phyloP scores from a whole-genome alignment of 2,797 vertebrate species.

The Lutjanus campechanus region DNA sequence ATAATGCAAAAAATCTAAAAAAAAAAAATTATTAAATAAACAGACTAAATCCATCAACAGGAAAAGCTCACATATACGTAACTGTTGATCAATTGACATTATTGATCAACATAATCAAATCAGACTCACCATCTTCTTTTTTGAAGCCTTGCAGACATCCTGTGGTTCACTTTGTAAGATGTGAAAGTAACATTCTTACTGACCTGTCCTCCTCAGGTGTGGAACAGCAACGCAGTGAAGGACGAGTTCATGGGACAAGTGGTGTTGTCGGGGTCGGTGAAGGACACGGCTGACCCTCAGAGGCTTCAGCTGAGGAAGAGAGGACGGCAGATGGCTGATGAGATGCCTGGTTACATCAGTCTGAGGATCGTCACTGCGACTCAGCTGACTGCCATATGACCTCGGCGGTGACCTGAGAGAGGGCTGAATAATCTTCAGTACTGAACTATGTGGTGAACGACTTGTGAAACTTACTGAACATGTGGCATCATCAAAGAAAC shows the following conservation, averaged over 20 bases:
- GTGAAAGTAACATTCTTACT: not conserved
- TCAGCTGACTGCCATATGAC: conserved; percentile 90
- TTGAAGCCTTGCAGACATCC: not conserved
- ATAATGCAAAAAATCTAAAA: too few relatives aligned
- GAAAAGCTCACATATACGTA: conserved; percentile 4
- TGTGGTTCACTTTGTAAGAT: not conserved
- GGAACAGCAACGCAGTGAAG: conserved; percentile 89
- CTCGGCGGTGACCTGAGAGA: not conserved
- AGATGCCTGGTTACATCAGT: conserved; percentile 88
- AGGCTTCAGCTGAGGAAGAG: conserved; percentile 87
- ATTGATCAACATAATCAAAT: not conserved
- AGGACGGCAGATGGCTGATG: conserved; percentile 77
- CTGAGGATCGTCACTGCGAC: conserved; percentile 87
- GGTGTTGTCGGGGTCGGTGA: conserved; percentile 84
- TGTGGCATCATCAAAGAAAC: not conserved
- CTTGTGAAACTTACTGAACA: not conserved
- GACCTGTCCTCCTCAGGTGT: conserved; percentile 85
- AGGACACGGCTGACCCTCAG: conserved; percentile 81
- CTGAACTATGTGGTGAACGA: not conserved
- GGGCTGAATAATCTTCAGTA: not conserved
- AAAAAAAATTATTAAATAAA: not conserved
- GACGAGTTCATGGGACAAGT: conserved; percentile 93
- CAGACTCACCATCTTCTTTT: not conserved
- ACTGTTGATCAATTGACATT: not conserved
- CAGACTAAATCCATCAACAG: not conserved